Evolutionary conservation across 2,113 vertebrate genomes (phyloP), one percentile per base, ranked within the genome.

Genomic region (Serilophus lunatus): DNA sequence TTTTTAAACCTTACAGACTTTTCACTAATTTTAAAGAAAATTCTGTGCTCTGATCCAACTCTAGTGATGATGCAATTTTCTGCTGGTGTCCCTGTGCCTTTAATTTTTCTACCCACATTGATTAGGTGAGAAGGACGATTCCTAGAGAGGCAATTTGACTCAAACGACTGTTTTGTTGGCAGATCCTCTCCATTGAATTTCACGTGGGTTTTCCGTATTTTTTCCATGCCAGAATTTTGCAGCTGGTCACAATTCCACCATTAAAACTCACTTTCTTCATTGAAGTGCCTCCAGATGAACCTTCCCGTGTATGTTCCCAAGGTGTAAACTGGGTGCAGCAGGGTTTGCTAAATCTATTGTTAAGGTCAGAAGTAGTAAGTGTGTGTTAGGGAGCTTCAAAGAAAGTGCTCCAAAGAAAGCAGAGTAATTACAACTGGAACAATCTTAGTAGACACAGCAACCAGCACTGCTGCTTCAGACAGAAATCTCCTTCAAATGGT

Each of bases 381-480:
- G 75, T 31, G 82, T 95, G 91, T 69, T 74, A 94, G 63, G 53
- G 3, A 90, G 79, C 89, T 93, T 88, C 89, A 96, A 95, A 96
- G 91, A 93, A 88, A 93, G 68, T 5, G 51, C 38, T 77, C 7
- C 5, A 23, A 70, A 72, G 90, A 89, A 76, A 79, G 77, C 80
- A 74, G 31, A 61, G 66, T 35, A 64, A 85, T 80, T 60, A 77
- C 50, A 82, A 18, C 9, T 51, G 54, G 14, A 92, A 59, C n/a
- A 61, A 47, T 74, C 57, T 79, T 36, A 38, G n/a, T 65, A 80
- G 72, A 65, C 24, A 75, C 20, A 57, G 44, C 88, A 83, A 71
- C 26, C 68, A 57, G 68, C 40, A 12, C 49, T 53, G 77, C 64
- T 20, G 29, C 79, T 86, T 36, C 59, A 93, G 65, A 88, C 44